These are phyloP conservation scores for Pheosia gnoma DNA, from an alignment of 2,888 invertebrate species.

Conservation along the genomic window DNA sequence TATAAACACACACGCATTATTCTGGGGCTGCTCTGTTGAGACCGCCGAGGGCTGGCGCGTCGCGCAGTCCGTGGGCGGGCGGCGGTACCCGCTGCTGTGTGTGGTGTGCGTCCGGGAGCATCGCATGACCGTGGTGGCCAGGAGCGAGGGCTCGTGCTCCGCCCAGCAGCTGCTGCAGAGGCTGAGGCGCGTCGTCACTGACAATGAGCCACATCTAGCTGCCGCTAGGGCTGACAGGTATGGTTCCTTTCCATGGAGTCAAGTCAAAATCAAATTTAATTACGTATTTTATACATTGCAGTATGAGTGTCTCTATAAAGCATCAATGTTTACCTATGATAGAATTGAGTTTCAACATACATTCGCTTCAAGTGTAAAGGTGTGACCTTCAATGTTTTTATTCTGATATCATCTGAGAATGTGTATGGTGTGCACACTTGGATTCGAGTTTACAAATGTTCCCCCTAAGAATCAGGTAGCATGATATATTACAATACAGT, in stretches of 20 bases:
- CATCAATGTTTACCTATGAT: too few relatives aligned
- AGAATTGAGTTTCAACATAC: too few relatives aligned
- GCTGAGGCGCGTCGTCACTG: constrained; percentile 89
- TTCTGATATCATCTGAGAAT: too few relatives aligned
- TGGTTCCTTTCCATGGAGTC: constrained; percentile 7
- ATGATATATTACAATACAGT: too few relatives aligned
- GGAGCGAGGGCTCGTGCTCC: constrained; percentile 94
- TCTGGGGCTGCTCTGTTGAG: constrained; percentile 97
- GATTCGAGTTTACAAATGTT: too few relatives aligned
- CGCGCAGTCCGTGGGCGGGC: constrained; percentile 93
- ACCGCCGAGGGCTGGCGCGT: constrained; percentile 97
- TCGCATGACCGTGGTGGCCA: constrained; percentile 96
- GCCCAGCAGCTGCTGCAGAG: constrained; percentile 88
- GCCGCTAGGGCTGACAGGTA: constrained; percentile 94
- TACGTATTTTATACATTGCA: too few relatives aligned
- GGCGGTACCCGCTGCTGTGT: constrained; percentile 93
- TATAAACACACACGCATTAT: constrained; percentile 92
- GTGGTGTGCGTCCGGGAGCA: constrained; percentile 95
- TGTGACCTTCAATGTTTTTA: too few relatives aligned
- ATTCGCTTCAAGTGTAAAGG: too few relatives aligned
- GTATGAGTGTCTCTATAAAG: too few relatives aligned
- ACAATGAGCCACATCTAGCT: constrained; percentile 94
- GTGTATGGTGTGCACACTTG: too few relatives aligned
- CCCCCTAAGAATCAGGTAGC: too few relatives aligned
- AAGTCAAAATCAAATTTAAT: too few relatives aligned